Conservation (phyloP, 1,140 invertebrate genomes). For the Agrypnia vestita region DNA sequence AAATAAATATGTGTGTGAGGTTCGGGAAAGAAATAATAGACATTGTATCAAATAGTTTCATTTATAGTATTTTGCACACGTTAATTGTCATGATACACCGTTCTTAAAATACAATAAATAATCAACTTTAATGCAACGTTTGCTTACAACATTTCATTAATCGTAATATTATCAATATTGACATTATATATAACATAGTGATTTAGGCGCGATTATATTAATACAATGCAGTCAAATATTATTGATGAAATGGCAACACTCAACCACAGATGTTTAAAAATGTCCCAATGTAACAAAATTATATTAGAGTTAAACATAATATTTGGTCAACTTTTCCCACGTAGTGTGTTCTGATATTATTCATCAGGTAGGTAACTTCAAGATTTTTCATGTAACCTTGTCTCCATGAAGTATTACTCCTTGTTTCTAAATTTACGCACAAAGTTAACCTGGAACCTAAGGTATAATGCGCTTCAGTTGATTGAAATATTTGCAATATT, state of each 20-base stretch:
- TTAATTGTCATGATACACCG: slow-evolving; percentile 60
- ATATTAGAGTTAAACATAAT: slow-evolving; percentile 5
- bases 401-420: no score
- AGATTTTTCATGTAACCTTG: no score
- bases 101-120: slow-evolving; percentile 58
- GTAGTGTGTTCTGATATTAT: background rate
- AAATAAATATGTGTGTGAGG: background rate
- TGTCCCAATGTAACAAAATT: slow-evolving; percentile 39
- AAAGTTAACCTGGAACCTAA: no score
- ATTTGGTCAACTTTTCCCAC: background rate
- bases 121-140: slow-evolving; percentile 57
- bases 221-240: slow-evolving; percentile 55
- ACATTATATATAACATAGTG: slow-evolving; percentile 55
- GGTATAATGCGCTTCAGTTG: no score
- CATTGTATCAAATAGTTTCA: slow-evolving; percentile 52
- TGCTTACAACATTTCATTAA: slow-evolving; percentile 56
- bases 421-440: no score
- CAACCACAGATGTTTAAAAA: slow-evolving; percentile 45
- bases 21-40: slow-evolving; percentile 30
- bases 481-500: no score
- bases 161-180: slow-evolving; percentile 58
- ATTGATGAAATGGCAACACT: slow-evolving; percentile 49
- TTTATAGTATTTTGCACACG: slow-evolving; percentile 61
- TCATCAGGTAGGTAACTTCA: no score
- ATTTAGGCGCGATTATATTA: slow-evolving; percentile 58